Evolutionary conservation across 1,140 invertebrate genomes (phyloP), one percentile per base, ranked within the genome.

Genomic region (Varroa destructor): DNA sequence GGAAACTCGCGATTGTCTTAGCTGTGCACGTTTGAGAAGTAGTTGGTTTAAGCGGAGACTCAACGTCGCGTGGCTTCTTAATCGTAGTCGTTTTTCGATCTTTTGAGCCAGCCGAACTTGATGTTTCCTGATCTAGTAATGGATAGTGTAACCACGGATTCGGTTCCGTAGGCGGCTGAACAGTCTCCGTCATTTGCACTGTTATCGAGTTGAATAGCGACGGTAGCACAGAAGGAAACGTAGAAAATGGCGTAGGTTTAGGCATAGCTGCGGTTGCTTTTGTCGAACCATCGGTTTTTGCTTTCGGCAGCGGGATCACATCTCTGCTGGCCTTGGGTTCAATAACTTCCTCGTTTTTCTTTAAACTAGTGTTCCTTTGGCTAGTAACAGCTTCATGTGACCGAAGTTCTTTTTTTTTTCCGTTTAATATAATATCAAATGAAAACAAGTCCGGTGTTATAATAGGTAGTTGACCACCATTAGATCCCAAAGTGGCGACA

Each of bases 121-220:
- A 51, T 8, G 46, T 51, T 8, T 51, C 46, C 46, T 51, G 46
- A 3, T 51, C 46, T 3, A 51, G 8, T 25, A 25, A 25, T 5
- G 46, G 46, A 51, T 51, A 51, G 37, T 46, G 40, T 8, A 67
- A 8, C 61, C 61, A 67, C 1, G 61, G 61, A 46, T 67, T 67
- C 12, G 12, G 40, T 4, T 67, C 61, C 12, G 40, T 25, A 2
- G 61, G 61, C 5, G 61, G 61, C 37, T 67, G 61, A 40, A 67
- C 61, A 10, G 40, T 67, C 46, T 67, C 12, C 46, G 61, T 46
- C 12, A 67, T 46, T 40, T 40, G 61, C 2, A 67, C 14, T 40
- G 61, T 67, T 1, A 67, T 67, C 12, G 61, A 67, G 40, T 67
- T 37, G 37, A 67, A 67, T 46, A 67, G 36, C 2, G 61, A 67